Conservation (phyloP, 2,113 vertebrate species). For the Turnix velox region DNA sequence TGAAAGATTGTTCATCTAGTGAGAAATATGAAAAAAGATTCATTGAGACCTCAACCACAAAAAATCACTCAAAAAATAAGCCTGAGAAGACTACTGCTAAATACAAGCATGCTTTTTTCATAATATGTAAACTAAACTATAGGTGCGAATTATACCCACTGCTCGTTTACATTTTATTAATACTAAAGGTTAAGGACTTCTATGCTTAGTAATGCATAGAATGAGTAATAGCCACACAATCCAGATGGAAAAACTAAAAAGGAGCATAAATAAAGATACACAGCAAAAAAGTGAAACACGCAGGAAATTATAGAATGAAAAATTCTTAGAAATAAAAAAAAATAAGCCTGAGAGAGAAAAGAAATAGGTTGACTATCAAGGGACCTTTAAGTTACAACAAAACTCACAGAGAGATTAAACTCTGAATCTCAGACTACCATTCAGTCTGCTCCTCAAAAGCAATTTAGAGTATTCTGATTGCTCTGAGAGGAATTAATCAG, state of each 20-base stretch:
- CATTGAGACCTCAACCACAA: background rate
- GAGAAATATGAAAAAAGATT: background rate
- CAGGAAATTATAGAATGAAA: background rate
- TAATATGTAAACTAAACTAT: background rate
- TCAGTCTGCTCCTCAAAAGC: background rate
- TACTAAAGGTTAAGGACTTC: background rate
- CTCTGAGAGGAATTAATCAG: slow-evolving; percentile 2
- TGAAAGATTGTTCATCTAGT: background rate
- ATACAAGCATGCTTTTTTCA: background rate
- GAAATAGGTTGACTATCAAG: background rate
- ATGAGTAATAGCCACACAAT: background rate
- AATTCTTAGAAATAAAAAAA: background rate
- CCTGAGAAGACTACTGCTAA: background rate
- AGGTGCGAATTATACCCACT: background rate
- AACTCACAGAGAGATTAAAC: background rate
- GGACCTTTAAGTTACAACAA: background rate
- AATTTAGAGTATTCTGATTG: slow-evolving; percentile 26
- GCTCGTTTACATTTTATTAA: background rate
- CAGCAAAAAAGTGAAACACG: background rate
- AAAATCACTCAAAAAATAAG: background rate
- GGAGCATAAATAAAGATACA: background rate
- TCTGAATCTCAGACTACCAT: background rate
- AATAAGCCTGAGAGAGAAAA: background rate
- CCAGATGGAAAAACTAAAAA: background rate
- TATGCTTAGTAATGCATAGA: background rate